Evolutionary conservation across 2,888 invertebrate genomes (phyloP).

Genomic region (Calameuta idolon): DNA sequence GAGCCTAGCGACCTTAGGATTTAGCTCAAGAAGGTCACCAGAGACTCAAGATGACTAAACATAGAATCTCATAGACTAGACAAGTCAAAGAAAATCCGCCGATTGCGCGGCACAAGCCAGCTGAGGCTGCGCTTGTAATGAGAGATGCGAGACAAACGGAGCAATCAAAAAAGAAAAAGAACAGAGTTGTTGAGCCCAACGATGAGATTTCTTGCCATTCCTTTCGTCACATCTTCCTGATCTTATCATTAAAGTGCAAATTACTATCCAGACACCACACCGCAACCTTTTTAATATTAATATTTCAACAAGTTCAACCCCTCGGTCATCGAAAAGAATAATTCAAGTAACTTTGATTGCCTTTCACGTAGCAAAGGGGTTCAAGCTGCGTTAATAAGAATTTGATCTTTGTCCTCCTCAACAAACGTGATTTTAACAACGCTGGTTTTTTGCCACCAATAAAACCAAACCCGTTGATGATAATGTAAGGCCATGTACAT

Average conservation of each 20-base stretch:
- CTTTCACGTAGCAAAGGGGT: neutral
- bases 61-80: neutral
- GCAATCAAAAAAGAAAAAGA: too few relatives aligned
- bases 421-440: constrained; percentile 65
- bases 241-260: too few relatives aligned
- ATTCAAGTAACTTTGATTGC: neutral
- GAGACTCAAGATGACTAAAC: neutral
- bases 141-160: neutral
- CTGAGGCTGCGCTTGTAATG: neutral
- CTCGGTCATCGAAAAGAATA: neutral
- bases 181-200: too few relatives aligned
- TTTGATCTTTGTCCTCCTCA: neutral
- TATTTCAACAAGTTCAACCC: too few relatives aligned
- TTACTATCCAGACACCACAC: too few relatives aligned
- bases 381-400: neutral
- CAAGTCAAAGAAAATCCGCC: neutral
- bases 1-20: neutral
- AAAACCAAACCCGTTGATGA: constrained; percentile 70
- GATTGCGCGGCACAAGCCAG: neutral
- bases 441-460: constrained; percentile 71
- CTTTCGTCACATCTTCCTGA: too few relatives aligned
- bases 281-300: too few relatives aligned
- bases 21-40: neutral
- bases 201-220: too few relatives aligned
- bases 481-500: constrained; percentile 68